A percentile compares a stretch with the other conserved stretches of the same genome.
Evolutionary conservation across 2,113 vertebrate genomes (phyloP).

Genomic region (Colossoma macropomum): DNA sequence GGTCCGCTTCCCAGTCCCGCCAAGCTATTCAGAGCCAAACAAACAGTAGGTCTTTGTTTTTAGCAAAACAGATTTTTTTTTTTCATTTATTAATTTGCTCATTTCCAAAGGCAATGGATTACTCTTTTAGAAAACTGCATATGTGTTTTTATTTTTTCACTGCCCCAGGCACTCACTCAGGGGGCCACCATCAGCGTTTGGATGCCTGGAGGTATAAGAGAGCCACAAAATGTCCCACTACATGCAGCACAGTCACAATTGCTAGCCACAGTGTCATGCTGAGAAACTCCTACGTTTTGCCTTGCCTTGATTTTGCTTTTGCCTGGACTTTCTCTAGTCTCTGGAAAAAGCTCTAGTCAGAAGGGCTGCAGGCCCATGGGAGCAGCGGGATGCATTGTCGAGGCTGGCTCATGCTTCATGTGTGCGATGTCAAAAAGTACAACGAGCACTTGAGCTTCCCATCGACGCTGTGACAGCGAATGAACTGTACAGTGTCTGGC

Average conservation of each 20-base stretch:
- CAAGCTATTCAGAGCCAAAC: background rate
- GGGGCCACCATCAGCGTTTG: conserved; percentile 1
- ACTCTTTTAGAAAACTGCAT: conserved; percentile 1
- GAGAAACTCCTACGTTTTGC: background rate
- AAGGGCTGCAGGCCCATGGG: background rate
- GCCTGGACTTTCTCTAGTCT: background rate
- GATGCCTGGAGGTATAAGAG: conserved; percentile 41
- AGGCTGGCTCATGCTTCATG: background rate
- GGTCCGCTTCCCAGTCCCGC: background rate
- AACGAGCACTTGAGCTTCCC: conserved; percentile 10
- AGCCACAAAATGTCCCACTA: conserved; percentile 11
- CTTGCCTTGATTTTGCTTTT: background rate
- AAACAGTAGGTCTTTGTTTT: background rate
- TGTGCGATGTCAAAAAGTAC: conserved; percentile 7
- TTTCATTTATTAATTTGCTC: background rate
- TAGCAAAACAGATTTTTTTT: background rate
- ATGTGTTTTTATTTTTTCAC: conserved; percentile 14
- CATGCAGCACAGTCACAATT: background rate
- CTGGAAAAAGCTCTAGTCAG: background rate
- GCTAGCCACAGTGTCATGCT: background rate
- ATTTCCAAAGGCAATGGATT: conserved; percentile 17
- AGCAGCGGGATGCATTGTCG: background rate
- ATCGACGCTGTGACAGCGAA: background rate
- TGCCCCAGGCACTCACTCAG: conserved; percentile 26
- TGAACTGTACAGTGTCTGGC: background rate